A percentile compares a stretch with the other conserved stretches of the same genome.
These are phyloP conservation scores for Buathra laborator DNA, from an alignment of 2,888 invertebrate genomes.

Conservation along the genomic window DNA sequence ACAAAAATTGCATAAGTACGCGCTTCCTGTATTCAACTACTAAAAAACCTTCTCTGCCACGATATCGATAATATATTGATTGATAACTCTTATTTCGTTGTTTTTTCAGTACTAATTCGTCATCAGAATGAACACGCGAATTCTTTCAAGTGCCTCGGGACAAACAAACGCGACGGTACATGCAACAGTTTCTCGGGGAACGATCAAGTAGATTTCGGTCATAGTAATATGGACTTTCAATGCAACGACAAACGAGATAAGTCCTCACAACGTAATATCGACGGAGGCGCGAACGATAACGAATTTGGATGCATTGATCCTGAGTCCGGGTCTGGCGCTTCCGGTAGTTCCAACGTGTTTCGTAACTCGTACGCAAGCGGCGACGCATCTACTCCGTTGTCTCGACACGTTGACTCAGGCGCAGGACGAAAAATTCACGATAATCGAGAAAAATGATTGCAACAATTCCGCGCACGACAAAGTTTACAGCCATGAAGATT, in stretches of 20 bases:
- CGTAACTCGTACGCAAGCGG: slow-evolving; percentile 95
- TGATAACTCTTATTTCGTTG: not conserved
- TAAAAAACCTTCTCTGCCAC: slow-evolving; percentile 15
- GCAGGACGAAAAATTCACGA: slow-evolving; percentile 88
- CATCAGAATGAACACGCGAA: slow-evolving; percentile 91
- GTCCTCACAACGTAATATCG: slow-evolving; percentile 94
- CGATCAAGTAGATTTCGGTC: slow-evolving; percentile 94
- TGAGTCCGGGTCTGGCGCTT: slow-evolving; percentile 93
- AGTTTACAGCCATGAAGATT: slow-evolving; percentile 92
- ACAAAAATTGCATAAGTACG: slow-evolving; percentile 93
- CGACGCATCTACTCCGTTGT: slow-evolving; percentile 95
- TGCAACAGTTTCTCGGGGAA: slow-evolving; percentile 93
- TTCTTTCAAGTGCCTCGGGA: slow-evolving; percentile 94
- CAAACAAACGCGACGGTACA: slow-evolving; percentile 95
- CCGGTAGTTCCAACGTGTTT: slow-evolving; percentile 90
- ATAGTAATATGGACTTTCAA: slow-evolving; percentile 96
- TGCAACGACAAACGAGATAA: slow-evolving; percentile 88
- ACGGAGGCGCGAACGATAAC: slow-evolving; percentile 88
- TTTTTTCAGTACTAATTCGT: slow-evolving; percentile 87
- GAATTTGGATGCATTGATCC: slow-evolving; percentile 87
- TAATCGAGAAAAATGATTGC: slow-evolving; percentile 86
- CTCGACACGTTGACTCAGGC: slow-evolving; percentile 95
- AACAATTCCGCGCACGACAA: slow-evolving; percentile 86
- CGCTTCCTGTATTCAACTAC: slow-evolving; percentile 53
- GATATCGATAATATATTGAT: not conserved